Evolutionary conservation across 1,140 invertebrate genomes (phyloP).

Genomic region (Pogonomyrmex californicus): DNA sequence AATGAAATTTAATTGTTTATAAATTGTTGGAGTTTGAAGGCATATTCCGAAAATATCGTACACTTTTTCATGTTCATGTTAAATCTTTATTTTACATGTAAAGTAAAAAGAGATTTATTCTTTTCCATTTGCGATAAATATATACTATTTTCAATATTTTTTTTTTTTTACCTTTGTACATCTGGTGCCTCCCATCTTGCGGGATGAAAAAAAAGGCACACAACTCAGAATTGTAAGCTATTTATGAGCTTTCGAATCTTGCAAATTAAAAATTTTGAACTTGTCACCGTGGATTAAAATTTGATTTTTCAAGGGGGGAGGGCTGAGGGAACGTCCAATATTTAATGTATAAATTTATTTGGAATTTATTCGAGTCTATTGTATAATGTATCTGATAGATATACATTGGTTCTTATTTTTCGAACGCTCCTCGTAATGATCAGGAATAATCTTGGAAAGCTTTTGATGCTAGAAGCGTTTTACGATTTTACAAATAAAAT

Average conservation of each 20-base stretch:
- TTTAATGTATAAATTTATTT: neutral
- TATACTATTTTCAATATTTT: neutral
- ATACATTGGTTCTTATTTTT: neutral
- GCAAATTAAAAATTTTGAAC: too few species aligned
- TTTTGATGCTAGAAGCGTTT: neutral
- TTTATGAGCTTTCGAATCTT: too few species aligned
- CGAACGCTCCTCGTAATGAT: neutral
- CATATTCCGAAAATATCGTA: neutral
- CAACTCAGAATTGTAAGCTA: too few species aligned
- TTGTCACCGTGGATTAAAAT: too few species aligned
- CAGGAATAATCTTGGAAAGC: neutral
- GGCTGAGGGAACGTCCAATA: too few species aligned
- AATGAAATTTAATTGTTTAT: neutral
- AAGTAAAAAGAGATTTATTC: neutral
- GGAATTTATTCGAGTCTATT: neutral
- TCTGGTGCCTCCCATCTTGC: too few species aligned
- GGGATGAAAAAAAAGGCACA: too few species aligned
- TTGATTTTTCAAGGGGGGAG: too few species aligned
- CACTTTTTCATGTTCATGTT: neutral
- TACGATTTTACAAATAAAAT: conserved; percentile 11
- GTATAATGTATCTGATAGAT: neutral
- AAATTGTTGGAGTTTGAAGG: neutral
- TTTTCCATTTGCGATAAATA: neutral
- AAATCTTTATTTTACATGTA: neutral
- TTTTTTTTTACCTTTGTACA: too few species aligned